Evolutionary conservation across 2,797 vertebrate species (phyloP), one percentile per base, ranked within the genome.

Genomic region (Naso thynnoides): DNA sequence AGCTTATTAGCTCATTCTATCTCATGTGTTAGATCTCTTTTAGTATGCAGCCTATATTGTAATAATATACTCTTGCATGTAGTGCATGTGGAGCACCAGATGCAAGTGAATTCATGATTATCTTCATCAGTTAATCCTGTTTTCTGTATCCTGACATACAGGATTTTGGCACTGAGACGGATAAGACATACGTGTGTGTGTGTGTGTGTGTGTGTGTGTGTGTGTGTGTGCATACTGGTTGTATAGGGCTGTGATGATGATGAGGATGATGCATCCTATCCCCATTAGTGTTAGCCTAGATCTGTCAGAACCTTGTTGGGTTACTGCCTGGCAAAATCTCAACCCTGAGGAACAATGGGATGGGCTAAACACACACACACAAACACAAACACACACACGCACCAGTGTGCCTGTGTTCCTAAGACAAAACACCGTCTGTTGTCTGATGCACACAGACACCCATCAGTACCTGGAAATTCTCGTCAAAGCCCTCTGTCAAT

Each of bases 281-380:
- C 89, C 88, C 93, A 88, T 93, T 93, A 94, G 90, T 85, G 90
- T 93, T 93, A 94, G 89, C 94, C 94, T 84, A 94, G 92, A 94
- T 95, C 87, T 94, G 94, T 95, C 94, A 95, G 72, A 86, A 82
- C 64, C 70, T 86, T 71, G 86, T 83, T 90, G 83, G 88, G 82
- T 87, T 85, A 86, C 73, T 85, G 85, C 79, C 74, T 87, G 74
- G 84, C 71, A 89, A 88, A 90, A 86, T 81, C 73, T 79, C 79
- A 86, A 81, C 88, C 87, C 89, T 66, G 70, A 88, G 88, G 89
- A 91, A 81, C 83, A 84, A 83, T 67, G 64, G 80, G 86, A 82
- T 79, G 88, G 81, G 77, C 73, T 77, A 70, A 76, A 83, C 69
- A 79, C 66, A 75, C 74, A 66, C 67, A 71, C 50, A 73, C 55